Evolutionary conservation across 2,797 vertebrate genomes (phyloP), one percentile per base, ranked within the genome.

Genomic region (Loris lydekkerianus): DNA sequence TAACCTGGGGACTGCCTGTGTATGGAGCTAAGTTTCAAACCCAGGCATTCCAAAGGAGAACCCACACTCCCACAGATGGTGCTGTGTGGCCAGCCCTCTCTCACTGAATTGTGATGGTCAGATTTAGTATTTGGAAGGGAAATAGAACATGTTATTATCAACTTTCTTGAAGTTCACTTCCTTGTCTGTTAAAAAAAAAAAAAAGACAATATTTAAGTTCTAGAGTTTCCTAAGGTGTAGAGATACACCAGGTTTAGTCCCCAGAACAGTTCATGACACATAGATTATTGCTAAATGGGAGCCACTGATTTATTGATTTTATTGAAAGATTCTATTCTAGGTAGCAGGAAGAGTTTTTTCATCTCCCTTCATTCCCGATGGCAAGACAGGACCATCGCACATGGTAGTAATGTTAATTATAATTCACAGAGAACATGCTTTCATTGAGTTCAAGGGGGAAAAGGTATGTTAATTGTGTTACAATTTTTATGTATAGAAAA

Each of bases 151-250:
- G 43, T 37, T 76, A 25, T n/a, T 82, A 77, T 58, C 56, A 83
- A 67, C 56, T 63, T 75, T 82, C 46, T 46, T 58, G 10, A 76
- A 73, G 75, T 70, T 92, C 15, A 65, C 37, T 63, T 96, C 46
- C 58, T 86, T 29, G 13, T 86, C 69, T 58, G 5, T 85, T 72
- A 58, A 75, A 92, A 92, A 21, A 69, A 96, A 58, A 75, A 92
- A 92, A 21, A 69, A 96, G 81, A 77, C 15, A 70, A 58, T 73
- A 86, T 18, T 86, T 72, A 76, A 14, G 46, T 65, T 91, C 89
- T 81, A 81, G n/a, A 78, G 34, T 69, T 89, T 76, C 31, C 6
- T 80, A 61, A 94, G 76, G 10, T 72, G n/a, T 72, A 91, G 53
- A 10, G 56, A 81, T 81, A 92, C 75, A 92, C 43, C 23, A 13